A percentile compares a stretch with the other conserved stretches of the same genome.
Evolutionary conservation across 2,797 vertebrate species (phyloP).

Genomic region (Mionectes olivaceus): DNA sequence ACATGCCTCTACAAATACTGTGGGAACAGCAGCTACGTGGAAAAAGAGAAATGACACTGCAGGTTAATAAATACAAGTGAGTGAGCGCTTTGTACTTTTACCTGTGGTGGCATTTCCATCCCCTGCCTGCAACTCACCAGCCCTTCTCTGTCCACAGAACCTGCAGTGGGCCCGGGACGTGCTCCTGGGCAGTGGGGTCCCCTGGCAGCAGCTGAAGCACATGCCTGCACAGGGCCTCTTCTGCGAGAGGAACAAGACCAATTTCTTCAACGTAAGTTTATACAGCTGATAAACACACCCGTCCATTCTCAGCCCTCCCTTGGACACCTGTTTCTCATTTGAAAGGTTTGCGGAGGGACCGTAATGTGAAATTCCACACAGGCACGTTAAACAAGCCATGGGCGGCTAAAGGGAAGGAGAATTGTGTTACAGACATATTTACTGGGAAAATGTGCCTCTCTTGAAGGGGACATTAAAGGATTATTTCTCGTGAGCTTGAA

Average conservation of each 20-base stretch:
- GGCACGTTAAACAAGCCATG: fast-evolving
- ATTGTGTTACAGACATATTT: not conserved
- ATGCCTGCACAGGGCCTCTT: conserved; percentile 99
- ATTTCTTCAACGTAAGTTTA: conserved; percentile 98
- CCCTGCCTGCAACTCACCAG: conserved; percentile 42
- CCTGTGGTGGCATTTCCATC: not conserved
- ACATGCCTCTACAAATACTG: not conserved
- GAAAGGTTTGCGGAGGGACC: not conserved
- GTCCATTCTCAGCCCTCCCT: not conserved
- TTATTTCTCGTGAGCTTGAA: not conserved
- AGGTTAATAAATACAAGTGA: not conserved
- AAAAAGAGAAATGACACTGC: not conserved
- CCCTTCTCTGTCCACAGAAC: conserved; percentile 85
- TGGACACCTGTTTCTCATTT: not conserved
- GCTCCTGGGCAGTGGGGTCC: conserved; percentile 98
- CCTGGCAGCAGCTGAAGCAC: conserved; percentile 99
- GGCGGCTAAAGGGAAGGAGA: not conserved
- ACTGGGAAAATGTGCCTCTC: not conserved
- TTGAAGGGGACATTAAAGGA: not conserved
- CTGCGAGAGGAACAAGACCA: conserved; percentile 99
- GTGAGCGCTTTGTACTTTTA: not conserved
- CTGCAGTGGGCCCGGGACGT: conserved; percentile 98
- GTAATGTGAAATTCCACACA: not conserved
- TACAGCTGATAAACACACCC: conserved; percentile 15
- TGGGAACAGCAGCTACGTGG: not conserved